Base-by-base conservation (phyloP, 2,797 vertebrate genomes). In the Ptychobarbus kaznakovi region DNA sequence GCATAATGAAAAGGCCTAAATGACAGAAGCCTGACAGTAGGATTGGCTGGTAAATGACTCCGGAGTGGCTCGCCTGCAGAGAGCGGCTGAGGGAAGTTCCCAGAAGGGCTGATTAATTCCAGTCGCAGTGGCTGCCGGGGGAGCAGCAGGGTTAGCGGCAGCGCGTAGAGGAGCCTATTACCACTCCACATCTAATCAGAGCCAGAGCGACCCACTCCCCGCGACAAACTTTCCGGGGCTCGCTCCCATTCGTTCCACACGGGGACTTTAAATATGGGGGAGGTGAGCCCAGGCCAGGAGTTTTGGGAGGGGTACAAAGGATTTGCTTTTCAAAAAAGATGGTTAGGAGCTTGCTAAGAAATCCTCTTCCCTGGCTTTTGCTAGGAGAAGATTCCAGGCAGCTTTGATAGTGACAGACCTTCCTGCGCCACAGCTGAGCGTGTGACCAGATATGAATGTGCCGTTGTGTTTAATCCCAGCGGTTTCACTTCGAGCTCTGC, bases 51-150 rank as follows among this genome's bases (percentile, higher is more conserved):
- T 98, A 98, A 99, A 98, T 98, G 97, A 99, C 97, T 97, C 96
- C 96, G 95, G 96, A 98, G 97, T 96, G 94, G 96, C 95, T 97
- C 94, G 97, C 97, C 98, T 96, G 97, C 95, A 86, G 97, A 97
- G 97, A 94, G 91, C 32, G 94, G 95, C 96, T 95, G 95, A 95
- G 96, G 96, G 97, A 97, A 96, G 96, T 96, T 98, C 98, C 97
- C 97, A 97, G 97, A 96, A 98, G 98, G 97, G 96, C 98, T 99
- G 98, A 99, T 99, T 99, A 99, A 99, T 99, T 98, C 97, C 96
- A 97, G 97, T 97, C 96, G 96, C 94, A 95, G 95, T 94, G 96
- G 96, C 96, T 97, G 97, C 97, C 95, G 93, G 95, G 96, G 96
- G 97, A 96, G 96, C 95, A 96, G 94, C 94, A 96, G 97, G 97